Evolutionary conservation across 2,113 vertebrate species (phyloP).

Genomic region (Aldabrachelys gigantea): DNA sequence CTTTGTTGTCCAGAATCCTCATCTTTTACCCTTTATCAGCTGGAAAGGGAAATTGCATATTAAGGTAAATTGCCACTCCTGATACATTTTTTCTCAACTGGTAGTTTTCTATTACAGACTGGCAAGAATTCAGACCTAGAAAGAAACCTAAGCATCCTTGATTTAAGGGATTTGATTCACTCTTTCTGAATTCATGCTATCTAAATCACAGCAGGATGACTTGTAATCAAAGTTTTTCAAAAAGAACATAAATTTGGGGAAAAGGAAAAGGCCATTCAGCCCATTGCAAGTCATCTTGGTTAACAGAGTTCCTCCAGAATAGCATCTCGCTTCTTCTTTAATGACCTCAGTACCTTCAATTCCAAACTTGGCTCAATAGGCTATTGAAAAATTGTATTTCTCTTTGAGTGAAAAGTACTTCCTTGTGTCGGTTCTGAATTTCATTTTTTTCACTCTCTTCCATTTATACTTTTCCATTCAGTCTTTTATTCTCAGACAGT

Average conservation of each 20-base stretch:
- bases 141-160: conserved; percentile 49
- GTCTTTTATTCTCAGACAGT: conserved; percentile 44
- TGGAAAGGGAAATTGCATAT: conserved; percentile 55
- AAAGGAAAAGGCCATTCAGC: conserved; percentile 61
- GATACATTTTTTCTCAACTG: conserved; percentile 40
- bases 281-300: conserved; percentile 29
- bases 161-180: conserved; percentile 62
- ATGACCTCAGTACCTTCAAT: conserved; percentile 47
- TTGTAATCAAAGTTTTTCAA: conserved; percentile 66
- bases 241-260: conserved; percentile 65
- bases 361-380: conserved; percentile 57
- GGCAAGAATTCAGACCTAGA: conserved; percentile 39
- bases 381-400: conserved; percentile 68
- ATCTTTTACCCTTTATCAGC: conserved; percentile 39
- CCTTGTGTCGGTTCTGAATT: conserved; percentile 59
- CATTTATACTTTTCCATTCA: conserved; percentile 41
- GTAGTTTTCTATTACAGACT: conserved; percentile 57
- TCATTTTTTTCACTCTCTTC: conserved; percentile 56
- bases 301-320: conserved; percentile 52
- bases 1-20: conserved; percentile 31
- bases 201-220: conserved; percentile 60
- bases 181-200: conserved; percentile 53
- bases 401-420: conserved; percentile 54
- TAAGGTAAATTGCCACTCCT: conserved; percentile 52
- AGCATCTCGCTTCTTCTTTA: conserved; percentile 48